A percentile compares a stretch with the other conserved stretches of the same genome.
phyloP scores from a whole-genome alignment of 2,797 vertebrate species.

The Peromyscus attwateri region DNA sequence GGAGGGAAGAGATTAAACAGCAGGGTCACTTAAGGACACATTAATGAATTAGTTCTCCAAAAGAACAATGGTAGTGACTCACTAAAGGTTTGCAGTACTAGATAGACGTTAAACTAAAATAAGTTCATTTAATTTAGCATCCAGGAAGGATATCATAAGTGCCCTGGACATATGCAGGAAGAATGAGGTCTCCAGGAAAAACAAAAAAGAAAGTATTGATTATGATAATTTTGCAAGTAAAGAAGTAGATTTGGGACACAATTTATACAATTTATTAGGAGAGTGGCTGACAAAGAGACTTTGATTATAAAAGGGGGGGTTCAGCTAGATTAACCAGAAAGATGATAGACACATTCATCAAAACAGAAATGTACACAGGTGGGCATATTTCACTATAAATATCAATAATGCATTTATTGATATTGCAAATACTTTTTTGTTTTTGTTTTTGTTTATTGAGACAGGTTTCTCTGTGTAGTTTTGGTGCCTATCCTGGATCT shows the following conservation, averaged over 20 bases:
- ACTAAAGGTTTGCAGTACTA: not conserved
- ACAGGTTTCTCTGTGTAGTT: too few species aligned
- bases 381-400: not conserved
- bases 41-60: not conserved
- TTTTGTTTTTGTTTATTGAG: too few species aligned
- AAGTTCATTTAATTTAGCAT: not conserved
- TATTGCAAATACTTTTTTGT: not conserved
- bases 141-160: not conserved
- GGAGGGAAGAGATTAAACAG: not conserved
- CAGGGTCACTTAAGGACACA: not conserved
- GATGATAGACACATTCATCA: not conserved
- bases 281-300: not conserved
- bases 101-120: not conserved
- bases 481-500: too few species aligned
- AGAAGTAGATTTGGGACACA: not conserved
- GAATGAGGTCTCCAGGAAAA: not conserved
- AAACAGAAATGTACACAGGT: not conserved
- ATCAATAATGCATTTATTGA: not conserved
- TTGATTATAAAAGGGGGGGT: not conserved
- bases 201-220: not conserved
- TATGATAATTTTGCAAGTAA: slow-evolving; percentile 25
- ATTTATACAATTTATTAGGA: not conserved
- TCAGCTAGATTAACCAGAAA: not conserved
- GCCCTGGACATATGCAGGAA: not conserved
- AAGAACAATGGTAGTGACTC: not conserved